Percentiles rank a stretch among this genome's conserved stretches.
phyloP scores from a whole-genome alignment of 1,140 invertebrate species.

The Drosophila yakuba region DNA sequence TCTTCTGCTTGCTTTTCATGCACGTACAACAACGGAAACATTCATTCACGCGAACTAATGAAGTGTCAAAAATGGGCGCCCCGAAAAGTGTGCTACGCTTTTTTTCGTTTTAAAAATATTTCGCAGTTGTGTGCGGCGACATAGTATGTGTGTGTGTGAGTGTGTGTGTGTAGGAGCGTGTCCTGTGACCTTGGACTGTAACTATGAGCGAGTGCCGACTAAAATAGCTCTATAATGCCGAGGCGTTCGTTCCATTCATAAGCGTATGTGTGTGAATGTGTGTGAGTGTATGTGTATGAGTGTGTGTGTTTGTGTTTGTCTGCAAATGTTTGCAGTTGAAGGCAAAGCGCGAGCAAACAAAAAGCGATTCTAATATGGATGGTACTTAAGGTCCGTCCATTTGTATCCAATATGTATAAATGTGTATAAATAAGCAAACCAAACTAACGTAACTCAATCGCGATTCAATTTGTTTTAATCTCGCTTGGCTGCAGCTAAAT shows the following conservation, averaged over 20 bases:
- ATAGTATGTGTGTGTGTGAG: slow-evolving; percentile 13
- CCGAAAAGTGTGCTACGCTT: slow-evolving; percentile 67
- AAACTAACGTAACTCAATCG: slow-evolving; percentile 58
- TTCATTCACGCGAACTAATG: slow-evolving; percentile 74
- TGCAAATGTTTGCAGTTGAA: slow-evolving; percentile 64
- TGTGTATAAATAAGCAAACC: neutral
- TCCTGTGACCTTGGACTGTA: slow-evolving; percentile 51
- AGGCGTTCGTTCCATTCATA: slow-evolving; percentile 9
- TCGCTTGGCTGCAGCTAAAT: slow-evolving; percentile 64
- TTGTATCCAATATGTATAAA: neutral
- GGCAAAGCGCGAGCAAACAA: slow-evolving; percentile 62
- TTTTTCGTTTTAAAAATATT: slow-evolving; percentile 23
- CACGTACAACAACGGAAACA: slow-evolving; percentile 65
- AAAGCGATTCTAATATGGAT: slow-evolving; percentile 68
- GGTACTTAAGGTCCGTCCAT: slow-evolving; percentile 53
- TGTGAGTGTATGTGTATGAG: neutral
- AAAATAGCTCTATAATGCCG: slow-evolving; percentile 74
- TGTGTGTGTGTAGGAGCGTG: neutral
- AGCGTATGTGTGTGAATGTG: neutral
- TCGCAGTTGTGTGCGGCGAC: slow-evolving; percentile 11
- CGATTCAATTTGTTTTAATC: slow-evolving; percentile 58
- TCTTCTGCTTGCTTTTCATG: slow-evolving; percentile 59
- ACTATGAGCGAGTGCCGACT: slow-evolving; percentile 51
- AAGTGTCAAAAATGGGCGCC: slow-evolving; percentile 76
- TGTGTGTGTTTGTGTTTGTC: neutral